Conservation (phyloP, 1,140 invertebrate species). For the Periplaneta americana region DNA sequence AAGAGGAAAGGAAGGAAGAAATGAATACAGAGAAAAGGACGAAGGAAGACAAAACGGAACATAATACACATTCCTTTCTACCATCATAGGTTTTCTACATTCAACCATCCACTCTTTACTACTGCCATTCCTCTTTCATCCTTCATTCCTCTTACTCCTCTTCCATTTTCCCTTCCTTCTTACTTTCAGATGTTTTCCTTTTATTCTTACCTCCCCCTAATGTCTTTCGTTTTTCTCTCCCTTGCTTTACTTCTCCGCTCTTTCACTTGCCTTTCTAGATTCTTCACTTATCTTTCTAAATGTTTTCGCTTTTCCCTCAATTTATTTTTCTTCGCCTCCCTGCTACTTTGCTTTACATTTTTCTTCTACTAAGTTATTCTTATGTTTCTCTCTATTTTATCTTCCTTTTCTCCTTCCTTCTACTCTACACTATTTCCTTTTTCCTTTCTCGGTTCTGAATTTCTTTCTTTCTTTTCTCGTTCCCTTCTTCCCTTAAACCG, state of each 20-base stretch:
- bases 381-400: not conserved
- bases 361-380: not conserved
- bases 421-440: not conserved
- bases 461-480: not conserved
- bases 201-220: not conserved
- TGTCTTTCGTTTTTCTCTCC: not conserved
- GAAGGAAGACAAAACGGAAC: not conserved
- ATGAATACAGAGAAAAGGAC: not conserved
- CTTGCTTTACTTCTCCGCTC: not conserved
- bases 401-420: not conserved
- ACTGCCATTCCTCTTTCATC: not conserved
- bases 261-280: not conserved
- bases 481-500: not conserved
- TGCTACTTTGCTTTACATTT: not conserved
- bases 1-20: not conserved
- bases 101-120: not conserved
- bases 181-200: not conserved
- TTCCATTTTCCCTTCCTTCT: not conserved
- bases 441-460: not conserved
- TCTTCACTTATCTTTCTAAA: not conserved
- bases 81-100: not conserved
- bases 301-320: not conserved
- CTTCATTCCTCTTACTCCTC: not conserved
- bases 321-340: not conserved
- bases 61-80: too few species aligned